Percentiles rank a stretch among this genome's conserved stretches.
Evolutionary conservation across 2,797 vertebrate genomes (phyloP).

Genomic region (Eulemur albifrons): DNA sequence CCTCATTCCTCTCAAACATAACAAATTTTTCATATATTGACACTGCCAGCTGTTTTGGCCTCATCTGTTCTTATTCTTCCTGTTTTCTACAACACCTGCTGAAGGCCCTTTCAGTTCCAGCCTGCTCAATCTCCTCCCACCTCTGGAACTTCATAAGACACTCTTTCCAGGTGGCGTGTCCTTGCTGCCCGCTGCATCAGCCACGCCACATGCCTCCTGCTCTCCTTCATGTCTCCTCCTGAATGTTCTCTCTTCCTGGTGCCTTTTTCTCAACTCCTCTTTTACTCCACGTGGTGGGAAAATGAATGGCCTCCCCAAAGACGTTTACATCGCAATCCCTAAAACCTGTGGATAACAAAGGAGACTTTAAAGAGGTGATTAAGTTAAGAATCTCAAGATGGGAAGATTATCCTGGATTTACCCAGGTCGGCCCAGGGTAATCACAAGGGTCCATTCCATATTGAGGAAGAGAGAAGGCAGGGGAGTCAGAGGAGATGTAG

Average conservation of each 20-base stretch:
- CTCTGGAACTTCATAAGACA: not conserved
- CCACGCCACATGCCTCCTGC: not conserved
- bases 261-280: not conserved
- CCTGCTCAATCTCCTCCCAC: not conserved
- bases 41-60: not conserved
- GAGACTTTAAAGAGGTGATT: not conserved
- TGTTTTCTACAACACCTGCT: not conserved
- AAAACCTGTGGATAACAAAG: not conserved
- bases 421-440: not conserved
- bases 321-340: not conserved
- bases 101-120: not conserved
- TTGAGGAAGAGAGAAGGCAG: not conserved
- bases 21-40: not conserved
- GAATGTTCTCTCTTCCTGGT: not conserved
- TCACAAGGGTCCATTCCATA: not conserved
- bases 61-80: not conserved
- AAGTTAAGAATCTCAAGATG: not conserved
- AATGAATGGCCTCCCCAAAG: not conserved
- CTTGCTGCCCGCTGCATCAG: not conserved
- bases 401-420: not conserved
- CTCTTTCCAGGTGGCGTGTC: not conserved
- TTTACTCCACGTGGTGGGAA: not conserved
- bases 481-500: not conserved
- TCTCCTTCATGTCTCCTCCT: not conserved
- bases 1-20: not conserved